A percentile compares a stretch with the other conserved stretches of the same genome.
Evolutionary conservation across 92 coral and sea anemone genomes (phyloP).

Genomic region (Umimayanthus chanpuru): DNA sequence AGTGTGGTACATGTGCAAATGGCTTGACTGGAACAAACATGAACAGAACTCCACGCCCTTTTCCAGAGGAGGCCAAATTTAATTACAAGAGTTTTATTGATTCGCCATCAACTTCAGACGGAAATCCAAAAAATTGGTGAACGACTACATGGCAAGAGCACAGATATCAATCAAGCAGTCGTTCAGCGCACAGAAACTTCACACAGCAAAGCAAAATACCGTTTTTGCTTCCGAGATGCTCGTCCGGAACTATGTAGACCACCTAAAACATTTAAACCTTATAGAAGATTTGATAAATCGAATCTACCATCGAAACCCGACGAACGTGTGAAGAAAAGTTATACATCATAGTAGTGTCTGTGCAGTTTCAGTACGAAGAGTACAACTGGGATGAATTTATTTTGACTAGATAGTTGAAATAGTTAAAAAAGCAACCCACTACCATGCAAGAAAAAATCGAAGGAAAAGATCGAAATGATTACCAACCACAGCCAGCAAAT

Average conservation of each 20-base stretch:
- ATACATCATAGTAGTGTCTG: too few species aligned
- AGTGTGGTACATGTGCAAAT: too few species aligned
- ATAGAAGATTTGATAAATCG: constrained; percentile 36
- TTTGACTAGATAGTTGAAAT: constrained; percentile 47
- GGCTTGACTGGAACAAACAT: too few species aligned
- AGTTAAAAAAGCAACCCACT: constrained; percentile 47
- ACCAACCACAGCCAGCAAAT: too few species aligned
- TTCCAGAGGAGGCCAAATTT: too few species aligned
- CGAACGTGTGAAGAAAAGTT: constrained; percentile 38
- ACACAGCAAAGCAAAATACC: constrained; percentile 27
- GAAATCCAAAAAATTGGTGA: too few species aligned
- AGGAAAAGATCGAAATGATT: not conserved
- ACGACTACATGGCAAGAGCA: too few species aligned
- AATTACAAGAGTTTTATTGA: too few species aligned
- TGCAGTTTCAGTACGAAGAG: too few species aligned
- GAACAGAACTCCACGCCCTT: too few species aligned
- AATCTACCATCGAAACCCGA: constrained; percentile 32
- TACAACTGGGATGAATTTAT: constrained; percentile 59
- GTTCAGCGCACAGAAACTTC: constrained; percentile 4
- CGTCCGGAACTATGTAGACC: constrained; percentile 37
- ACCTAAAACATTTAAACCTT: constrained; percentile 45
- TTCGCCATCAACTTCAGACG: too few species aligned
- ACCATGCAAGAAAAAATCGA: constrained; percentile 49
- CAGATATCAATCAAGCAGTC: too few species aligned
- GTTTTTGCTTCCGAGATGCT: constrained; percentile 52